Evolutionary conservation across 2,888 invertebrate genomes (phyloP).

Genomic region (Acleris laterana): DNA sequence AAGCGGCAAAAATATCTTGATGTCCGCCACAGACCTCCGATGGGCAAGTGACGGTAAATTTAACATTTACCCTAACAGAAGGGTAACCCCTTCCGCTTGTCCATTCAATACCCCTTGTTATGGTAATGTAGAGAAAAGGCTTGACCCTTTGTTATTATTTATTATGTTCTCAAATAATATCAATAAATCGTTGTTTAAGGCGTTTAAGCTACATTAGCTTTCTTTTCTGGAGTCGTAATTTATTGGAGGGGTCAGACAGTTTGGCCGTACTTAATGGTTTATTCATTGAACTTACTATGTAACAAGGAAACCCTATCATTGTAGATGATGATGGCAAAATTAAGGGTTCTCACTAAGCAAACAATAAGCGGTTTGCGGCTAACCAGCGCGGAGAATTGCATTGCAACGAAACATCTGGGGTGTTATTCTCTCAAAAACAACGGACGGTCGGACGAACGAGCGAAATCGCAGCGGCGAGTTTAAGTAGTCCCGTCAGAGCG

Average conservation of each 20-base stretch:
- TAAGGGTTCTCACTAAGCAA: too few relatives aligned
- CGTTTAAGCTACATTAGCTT: slow-evolving; percentile 76
- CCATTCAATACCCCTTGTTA: slow-evolving; percentile 67
- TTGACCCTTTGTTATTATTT: slow-evolving; percentile 77
- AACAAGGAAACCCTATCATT: too few relatives aligned
- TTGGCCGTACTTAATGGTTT: too few relatives aligned
- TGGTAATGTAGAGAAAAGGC: slow-evolving; percentile 60
- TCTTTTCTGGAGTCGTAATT: slow-evolving; percentile 33
- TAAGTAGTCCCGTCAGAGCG: too few relatives aligned
- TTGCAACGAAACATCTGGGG: too few relatives aligned
- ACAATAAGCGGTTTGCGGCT: too few relatives aligned
- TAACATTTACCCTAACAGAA: slow-evolving; percentile 53
- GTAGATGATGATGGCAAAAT: too few relatives aligned
- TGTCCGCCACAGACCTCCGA: slow-evolving; percentile 73
- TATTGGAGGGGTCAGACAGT: background rate
- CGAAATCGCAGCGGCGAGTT: too few relatives aligned
- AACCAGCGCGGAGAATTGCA: too few relatives aligned
- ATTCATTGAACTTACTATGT: too few relatives aligned
- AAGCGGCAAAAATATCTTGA: slow-evolving; percentile 73
- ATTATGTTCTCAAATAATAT: slow-evolving; percentile 64
- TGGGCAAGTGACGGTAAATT: slow-evolving; percentile 71
- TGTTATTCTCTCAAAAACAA: too few relatives aligned
- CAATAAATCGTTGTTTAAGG: slow-evolving; percentile 74
- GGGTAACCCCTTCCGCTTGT: slow-evolving; percentile 61
- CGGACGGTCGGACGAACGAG: too few relatives aligned